These are phyloP conservation scores for Falco novaeseelandiae DNA, from an alignment of 2,797 vertebrate genomes.

Conservation along the genomic window DNA sequence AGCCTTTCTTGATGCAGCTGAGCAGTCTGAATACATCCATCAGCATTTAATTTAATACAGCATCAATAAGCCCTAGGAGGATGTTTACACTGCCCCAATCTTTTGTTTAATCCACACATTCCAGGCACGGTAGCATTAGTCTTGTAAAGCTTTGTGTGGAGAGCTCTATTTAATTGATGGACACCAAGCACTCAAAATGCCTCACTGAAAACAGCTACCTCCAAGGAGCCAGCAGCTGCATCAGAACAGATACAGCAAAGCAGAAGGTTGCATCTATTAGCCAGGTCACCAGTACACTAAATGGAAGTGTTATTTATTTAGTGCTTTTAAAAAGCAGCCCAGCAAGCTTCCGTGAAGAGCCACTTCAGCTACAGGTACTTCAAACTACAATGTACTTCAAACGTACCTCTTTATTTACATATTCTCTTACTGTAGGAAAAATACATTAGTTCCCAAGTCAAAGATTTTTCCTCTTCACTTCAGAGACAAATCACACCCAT, in stretches of 20 bases:
- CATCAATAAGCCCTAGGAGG: slow-evolving; percentile 65
- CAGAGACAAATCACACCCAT: background rate
- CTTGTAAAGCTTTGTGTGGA: slow-evolving; percentile 61
- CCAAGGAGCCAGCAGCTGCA: slow-evolving; percentile 58
- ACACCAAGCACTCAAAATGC: slow-evolving; percentile 41
- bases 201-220: slow-evolving; percentile 56
- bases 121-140: slow-evolving; percentile 40
- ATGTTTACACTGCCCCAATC: slow-evolving; percentile 62
- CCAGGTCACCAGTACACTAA: slow-evolving; percentile 48
- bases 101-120: slow-evolving; percentile 70
- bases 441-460: background rate
- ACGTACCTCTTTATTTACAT: background rate
- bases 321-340: slow-evolving; percentile 17
- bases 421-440: background rate
- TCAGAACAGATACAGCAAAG: slow-evolving; percentile 26
- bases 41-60: slow-evolving; percentile 67
- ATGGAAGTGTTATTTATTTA: slow-evolving; percentile 50
- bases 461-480: background rate
- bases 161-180: slow-evolving; percentile 58
- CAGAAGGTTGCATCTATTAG: slow-evolving; percentile 44
- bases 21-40: slow-evolving; percentile 61
- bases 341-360: slow-evolving; percentile 28
- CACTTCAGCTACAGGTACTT: background rate
- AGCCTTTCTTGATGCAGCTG: slow-evolving; percentile 58
- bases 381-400: background rate